Evolutionary conservation across 2,797 vertebrate genomes (phyloP), one percentile per base, ranked within the genome.

Genomic region (Epinephelus coioides): DNA sequence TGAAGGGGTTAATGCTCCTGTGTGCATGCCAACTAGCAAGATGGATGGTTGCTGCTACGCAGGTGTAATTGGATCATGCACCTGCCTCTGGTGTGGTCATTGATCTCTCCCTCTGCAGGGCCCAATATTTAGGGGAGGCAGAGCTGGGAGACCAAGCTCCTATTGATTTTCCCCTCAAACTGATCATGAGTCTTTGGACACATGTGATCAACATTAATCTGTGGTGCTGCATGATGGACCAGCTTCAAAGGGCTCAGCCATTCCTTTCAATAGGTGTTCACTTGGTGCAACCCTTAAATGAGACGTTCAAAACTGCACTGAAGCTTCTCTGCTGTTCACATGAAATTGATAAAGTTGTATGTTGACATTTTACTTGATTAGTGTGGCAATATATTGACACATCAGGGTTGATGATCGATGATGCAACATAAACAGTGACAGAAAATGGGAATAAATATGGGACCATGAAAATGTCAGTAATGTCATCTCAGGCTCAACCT

Each of bases 21-120:
- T 66, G 61, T 79, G 75, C 60, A 81, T 71, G 78, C 80, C 86
- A 84, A 78, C 62, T 0, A 67, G 68, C 49, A 78, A 89, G 89
- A 93, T 78, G 72, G 83, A 89, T 91, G 73, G 73, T 40, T 4
- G 49, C 79, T 81, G 76, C 70, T 72, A n/a, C 63, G 72, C 84
- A 86, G 84, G 84, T 90, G 85, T 88, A 92, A 91, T 91, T 90
- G 88, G 87, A 92, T 86, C 88, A 84, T 80, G 70, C 85, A 83
- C 84, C 81, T 85, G 74, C 69, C 69, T 68, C 85, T 75, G 65
- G 66, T 86, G 69, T 65, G 73, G 78, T 50, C 87, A 93, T 91
- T 89, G 90, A 93, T 93, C 87, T 79, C 47, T 78, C 69, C 43
- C 55, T 55, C 73, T 64, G 61, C 14, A 14, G 71, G 73, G 30